Percentiles rank a stretch among this genome's conserved stretches.
These are phyloP conservation scores for Helarctos malayanus DNA, from an alignment of 2,797 vertebrate species.

Conservation along the genomic window DNA sequence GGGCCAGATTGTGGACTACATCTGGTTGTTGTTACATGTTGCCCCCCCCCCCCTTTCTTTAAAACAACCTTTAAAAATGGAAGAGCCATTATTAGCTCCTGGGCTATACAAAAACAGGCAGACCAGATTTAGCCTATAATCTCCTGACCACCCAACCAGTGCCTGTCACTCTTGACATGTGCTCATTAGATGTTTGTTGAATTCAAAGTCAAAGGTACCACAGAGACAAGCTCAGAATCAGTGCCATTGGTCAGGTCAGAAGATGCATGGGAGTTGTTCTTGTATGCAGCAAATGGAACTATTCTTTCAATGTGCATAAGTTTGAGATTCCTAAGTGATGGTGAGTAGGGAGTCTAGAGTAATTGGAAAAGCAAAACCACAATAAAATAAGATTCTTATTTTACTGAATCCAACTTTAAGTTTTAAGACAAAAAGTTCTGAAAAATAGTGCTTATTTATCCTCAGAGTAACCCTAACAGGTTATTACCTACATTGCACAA, in stretches of 20 bases:
- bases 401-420: slow-evolving; percentile 18
- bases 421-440: background rate
- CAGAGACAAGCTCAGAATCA: background rate
- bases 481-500: background rate
- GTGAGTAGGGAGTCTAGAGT: background rate
- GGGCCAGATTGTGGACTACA: background rate
- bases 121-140: background rate
- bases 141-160: background rate
- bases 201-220: background rate
- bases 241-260: background rate
- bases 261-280: background rate
- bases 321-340: background rate
- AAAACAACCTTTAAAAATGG: background rate
- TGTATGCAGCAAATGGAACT: background rate
- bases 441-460: slow-evolving; percentile 10
- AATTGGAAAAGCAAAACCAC: slow-evolving; percentile 16
- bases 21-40: background rate
- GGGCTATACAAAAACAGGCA: background rate
- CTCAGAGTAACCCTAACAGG: background rate
- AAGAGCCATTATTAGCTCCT: background rate
- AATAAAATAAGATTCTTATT: background rate
- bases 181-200: background rate
- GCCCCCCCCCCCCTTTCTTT: background rate
- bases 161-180: background rate
- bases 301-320: background rate